A percentile compares a stretch with the other conserved stretches of the same genome.
phyloP scores from a whole-genome alignment of 92 coral and sea anemone species.

The Bergia puertoricense region DNA sequence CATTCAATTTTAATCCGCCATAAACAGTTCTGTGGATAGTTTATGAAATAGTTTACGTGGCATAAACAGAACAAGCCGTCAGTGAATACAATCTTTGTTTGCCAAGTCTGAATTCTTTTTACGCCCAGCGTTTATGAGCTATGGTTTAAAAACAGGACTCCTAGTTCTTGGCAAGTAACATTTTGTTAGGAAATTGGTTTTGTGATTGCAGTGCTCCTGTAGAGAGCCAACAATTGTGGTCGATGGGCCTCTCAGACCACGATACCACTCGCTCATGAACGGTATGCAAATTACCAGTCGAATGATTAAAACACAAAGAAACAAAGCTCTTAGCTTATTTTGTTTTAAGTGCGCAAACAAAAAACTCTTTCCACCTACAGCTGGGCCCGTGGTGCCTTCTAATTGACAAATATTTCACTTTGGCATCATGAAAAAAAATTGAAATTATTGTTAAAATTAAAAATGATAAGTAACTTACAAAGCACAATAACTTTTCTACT shows the following conservation, averaged over 20 bases:
- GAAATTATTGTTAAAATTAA: background rate
- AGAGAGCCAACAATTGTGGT: background rate
- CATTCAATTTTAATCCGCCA: background rate
- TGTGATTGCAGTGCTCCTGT: background rate
- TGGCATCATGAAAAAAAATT: background rate
- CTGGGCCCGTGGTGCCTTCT: background rate
- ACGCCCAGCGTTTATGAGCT: background rate
- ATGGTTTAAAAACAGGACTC: background rate
- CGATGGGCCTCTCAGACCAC: background rate
- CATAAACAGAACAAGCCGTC: background rate
- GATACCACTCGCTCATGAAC: background rate
- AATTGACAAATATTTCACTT: slow-evolving; percentile 15
- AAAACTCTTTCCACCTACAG: background rate
- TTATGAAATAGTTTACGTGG: slow-evolving; percentile 17
- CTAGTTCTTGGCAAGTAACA: background rate
- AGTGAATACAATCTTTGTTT: background rate
- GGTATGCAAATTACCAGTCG: slow-evolving; percentile 31
- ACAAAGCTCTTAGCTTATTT: background rate
- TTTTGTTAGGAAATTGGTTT: slow-evolving; percentile 1
- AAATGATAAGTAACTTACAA: background rate
- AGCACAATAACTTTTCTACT: too few species aligned
- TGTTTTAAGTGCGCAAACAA: slow-evolving; percentile 26
- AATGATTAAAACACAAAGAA: slow-evolving; percentile 7
- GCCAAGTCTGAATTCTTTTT: background rate
- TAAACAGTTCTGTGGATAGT: background rate